Evolutionary conservation across 2,888 invertebrate genomes (phyloP), one percentile per base, ranked within the genome.

Genomic region (Strigamia maritima): DNA sequence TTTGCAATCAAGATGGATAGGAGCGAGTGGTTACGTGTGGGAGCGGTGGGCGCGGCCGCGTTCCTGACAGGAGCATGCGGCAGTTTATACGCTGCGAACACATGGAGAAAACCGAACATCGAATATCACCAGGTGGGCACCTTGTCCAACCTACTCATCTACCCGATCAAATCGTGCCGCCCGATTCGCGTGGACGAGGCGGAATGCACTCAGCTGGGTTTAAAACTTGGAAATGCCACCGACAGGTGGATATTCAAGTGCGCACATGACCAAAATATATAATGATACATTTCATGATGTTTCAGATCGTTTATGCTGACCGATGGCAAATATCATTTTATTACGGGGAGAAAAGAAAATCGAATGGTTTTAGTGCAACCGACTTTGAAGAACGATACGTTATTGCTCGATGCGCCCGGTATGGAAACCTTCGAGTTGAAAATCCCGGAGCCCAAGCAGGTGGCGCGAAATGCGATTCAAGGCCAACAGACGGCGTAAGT

Each of bases 111-210:
- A 70, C 12, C 28, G 16, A 22, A 16, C 4, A 3, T 19, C 12
- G 19, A 28, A 8, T 76, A 31, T 38, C 44, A 40, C 12, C 40
- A 16, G 19, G 76, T 76, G 12, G 76, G 76, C 19, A 40, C 26
- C 12, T 3, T 76, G n/a, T 40, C 38, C 14, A 19, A 44, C 12
- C 4, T 76, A 2, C 38, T 19, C 8, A 40, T 76, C 22, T 76
- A 76, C 38, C 76, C 76, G 19, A 24, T 76, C 24, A 76, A 76
- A 76, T 38, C 76, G 38, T 76, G 76, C 40, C 40, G 76, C 1
- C 38, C 38, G 12, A 44, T 76, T 10, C 12, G 44, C 40, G 76
- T 76, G 19, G 16, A n/a, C 38, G 4, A 26, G 16, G 76, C 76
- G 8, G 44, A 40, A 14, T 38, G 44, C 76, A 40, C 76, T 24